Evolutionary conservation across 2,888 invertebrate genomes (phyloP).

Genomic region (Lasioglossum figueresi): DNA sequence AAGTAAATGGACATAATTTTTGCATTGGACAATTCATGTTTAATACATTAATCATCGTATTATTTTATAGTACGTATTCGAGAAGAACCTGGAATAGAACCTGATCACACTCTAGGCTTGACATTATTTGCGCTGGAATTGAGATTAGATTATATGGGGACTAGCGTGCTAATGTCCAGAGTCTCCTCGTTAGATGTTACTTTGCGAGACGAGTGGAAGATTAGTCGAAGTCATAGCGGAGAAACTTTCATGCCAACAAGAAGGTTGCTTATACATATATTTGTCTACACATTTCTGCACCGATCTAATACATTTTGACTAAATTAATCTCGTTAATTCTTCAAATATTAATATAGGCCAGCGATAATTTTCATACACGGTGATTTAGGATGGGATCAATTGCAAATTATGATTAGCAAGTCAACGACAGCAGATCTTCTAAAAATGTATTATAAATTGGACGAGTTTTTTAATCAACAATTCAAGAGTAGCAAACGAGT

Average conservation of each 20-base stretch:
- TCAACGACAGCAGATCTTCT: slow-evolving; percentile 98
- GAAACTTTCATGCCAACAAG: slow-evolving; percentile 87
- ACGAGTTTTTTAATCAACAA: slow-evolving; percentile 99
- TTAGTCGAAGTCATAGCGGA: slow-evolving; percentile 84
- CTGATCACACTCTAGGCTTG: slow-evolving; percentile 93
- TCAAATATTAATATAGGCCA: slow-evolving; percentile 84
- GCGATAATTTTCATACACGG: slow-evolving; percentile 97
- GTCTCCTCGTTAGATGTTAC: slow-evolving; percentile 93
- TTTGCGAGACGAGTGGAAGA: slow-evolving; percentile 95
- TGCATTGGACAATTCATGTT: neutral
- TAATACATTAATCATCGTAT: neutral
- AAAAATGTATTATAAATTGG: slow-evolving; percentile 98
- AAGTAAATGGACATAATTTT: slow-evolving; percentile 78
- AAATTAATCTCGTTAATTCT: slow-evolving; percentile 2
- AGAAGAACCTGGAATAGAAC: slow-evolving; percentile 95
- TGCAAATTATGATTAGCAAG: slow-evolving; percentile 98
- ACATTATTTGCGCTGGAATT: slow-evolving; percentile 94
- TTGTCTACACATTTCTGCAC: neutral
- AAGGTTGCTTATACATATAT: slow-evolving; percentile 82
- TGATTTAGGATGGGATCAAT: slow-evolving; percentile 96
- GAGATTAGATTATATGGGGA: slow-evolving; percentile 98
- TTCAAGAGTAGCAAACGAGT: slow-evolving; percentile 97
- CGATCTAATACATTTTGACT: slow-evolving; percentile 8
- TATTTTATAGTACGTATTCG: slow-evolving; percentile 90
- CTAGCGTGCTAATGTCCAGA: slow-evolving; percentile 96